Conservation (phyloP, 92 coral and sea anemone species). For the Metridium senile region DNA sequence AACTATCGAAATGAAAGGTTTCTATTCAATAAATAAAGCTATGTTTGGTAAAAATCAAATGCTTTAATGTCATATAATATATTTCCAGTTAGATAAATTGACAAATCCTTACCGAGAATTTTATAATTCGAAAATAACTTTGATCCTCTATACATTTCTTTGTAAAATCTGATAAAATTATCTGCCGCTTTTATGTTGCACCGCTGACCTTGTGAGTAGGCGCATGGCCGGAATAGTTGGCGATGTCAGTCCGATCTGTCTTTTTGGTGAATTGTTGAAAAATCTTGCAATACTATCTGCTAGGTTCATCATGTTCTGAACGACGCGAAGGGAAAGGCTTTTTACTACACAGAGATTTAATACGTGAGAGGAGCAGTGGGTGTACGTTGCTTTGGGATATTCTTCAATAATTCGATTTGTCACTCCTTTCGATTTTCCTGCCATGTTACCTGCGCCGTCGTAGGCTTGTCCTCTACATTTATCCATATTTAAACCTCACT, state of each 20-base stretch:
- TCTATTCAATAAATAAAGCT: no score
- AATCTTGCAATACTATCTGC: not conserved
- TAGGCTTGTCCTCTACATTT: slow-evolving; percentile 2
- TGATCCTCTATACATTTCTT: no score
- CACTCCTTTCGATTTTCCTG: not conserved
- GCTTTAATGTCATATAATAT: no score
- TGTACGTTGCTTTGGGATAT: not conserved
- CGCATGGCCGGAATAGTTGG: slow-evolving; percentile 5
- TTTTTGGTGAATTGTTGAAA: not conserved
- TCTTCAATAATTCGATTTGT: not conserved
- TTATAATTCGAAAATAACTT: no score
- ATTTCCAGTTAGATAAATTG: no score
- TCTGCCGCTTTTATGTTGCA: no score
- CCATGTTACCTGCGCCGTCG: not conserved
- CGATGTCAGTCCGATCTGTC: no score
- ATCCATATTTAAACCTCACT: no score
- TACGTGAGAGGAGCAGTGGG: not conserved
- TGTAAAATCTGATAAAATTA: no score
- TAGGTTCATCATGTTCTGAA: not conserved
- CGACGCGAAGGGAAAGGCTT: not conserved
- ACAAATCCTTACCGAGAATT: no score
- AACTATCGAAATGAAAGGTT: no score
- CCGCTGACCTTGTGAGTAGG: slow-evolving; percentile 22
- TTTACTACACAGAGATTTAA: not conserved
- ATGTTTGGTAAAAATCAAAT: no score